Conservation (phyloP, 2,888 invertebrate species). For the Elmis aenea region DNA sequence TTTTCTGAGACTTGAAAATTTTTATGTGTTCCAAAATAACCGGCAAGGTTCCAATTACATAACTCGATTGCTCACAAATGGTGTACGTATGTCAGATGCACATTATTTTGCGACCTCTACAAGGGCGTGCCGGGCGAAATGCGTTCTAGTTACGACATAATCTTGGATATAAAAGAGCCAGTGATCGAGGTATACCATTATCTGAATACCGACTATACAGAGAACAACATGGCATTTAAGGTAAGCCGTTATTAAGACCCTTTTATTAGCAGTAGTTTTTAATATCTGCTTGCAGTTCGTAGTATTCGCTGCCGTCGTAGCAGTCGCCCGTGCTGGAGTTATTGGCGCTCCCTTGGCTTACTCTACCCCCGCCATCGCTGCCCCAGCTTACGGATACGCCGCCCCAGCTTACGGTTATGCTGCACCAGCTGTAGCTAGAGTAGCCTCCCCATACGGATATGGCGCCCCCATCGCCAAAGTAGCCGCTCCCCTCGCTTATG, state of each 20-base stretch:
- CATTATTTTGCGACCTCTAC: conserved; percentile 18
- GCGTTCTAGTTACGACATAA: conserved; percentile 17
- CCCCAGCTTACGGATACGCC: conserved; percentile 14
- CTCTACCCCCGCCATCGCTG: conserved; percentile 16
- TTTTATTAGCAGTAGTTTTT: neutral
- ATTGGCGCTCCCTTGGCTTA: conserved; percentile 9
- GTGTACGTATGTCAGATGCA: too few species aligned
- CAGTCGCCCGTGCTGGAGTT: conserved; percentile 22
- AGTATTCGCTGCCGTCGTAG: conserved; percentile 21
- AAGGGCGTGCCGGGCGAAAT: conserved; percentile 23
- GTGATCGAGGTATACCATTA: conserved; percentile 8
- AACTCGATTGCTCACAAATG: too few species aligned
- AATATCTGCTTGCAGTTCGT: conserved; percentile 13
- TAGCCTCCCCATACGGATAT: conserved; percentile 4
- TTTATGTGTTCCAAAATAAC: too few species aligned
- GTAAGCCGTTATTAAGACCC: conserved; percentile 12
- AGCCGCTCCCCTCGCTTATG: conserved; percentile 29
- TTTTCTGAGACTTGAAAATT: too few species aligned
- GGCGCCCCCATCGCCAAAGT: conserved; percentile 35
- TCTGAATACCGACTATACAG: conserved; percentile 12
- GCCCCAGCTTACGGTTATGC: conserved; percentile 22
- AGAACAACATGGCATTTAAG: conserved; percentile 24
- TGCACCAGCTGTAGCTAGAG: conserved; percentile 29
- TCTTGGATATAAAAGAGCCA: conserved; percentile 19
- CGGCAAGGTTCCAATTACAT: too few species aligned